Evolutionary conservation across 2,797 vertebrate species (phyloP), one percentile per base, ranked within the genome.

Genomic region (Carcharodon carcharias): DNA sequence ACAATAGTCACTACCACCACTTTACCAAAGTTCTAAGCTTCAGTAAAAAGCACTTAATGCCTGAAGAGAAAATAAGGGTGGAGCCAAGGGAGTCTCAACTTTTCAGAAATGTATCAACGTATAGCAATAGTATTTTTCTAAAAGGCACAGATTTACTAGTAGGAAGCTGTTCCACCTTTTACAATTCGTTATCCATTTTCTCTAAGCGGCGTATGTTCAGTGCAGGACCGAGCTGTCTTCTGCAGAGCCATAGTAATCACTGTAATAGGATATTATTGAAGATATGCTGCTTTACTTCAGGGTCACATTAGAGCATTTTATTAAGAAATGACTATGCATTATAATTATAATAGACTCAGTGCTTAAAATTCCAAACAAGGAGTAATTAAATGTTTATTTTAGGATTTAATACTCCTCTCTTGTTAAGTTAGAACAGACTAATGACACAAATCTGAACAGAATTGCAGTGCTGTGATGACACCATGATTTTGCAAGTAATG

Each of bases 401-500:
- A 95, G 71, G 94, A 71, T 77, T 54, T 77, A 95, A 56, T 95
- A 95, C 50, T 56, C 94, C 71, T 77, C 69, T 95, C 54, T 95
- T 95, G 94, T 95, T 95, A 77, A 95, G 69, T 54, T 92, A 9
- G 89, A 40, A 93, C 28, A 26, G 40, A 77, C 94, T 77, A 54
- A 77, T 71, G 94, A 71, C 67, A 95, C 94, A 73, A 95, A 95
- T 95, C 28, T 54, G 71, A 95, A 77, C 69, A 95, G 71, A 77
- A 77, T 77, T 95, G 50, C 67, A 71, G 67, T 54, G 45, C 69
- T 73, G 50, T 95, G 50, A 71, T 95, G 94, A 95, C 67, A 71
- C 56, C 94, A 35, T 95, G 94, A 95, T 95, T 95, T 95, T 73
- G 69, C 50, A 77, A 67, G 94, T 77, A 73, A 95, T 95, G 69